Evolutionary conservation across 2,888 invertebrate genomes (phyloP).

Genomic region (Drosophila differens): DNA sequence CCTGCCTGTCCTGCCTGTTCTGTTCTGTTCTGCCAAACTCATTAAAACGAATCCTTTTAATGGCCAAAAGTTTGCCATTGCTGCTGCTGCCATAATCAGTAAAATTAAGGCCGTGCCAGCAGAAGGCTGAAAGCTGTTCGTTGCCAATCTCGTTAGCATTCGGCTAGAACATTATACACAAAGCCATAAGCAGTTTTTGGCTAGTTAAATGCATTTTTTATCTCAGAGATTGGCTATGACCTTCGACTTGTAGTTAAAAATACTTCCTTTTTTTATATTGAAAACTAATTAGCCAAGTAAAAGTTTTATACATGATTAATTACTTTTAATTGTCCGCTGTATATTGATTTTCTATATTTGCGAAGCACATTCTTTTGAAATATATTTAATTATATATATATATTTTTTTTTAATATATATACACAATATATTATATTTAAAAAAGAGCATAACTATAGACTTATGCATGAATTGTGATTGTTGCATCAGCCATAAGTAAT

Average conservation of each 20-base stretch:
- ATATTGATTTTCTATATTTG: not conserved
- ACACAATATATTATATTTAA: not conserved
- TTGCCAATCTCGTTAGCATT: slow-evolving; percentile 76
- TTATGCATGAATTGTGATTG: not conserved
- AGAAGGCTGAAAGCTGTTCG: slow-evolving; percentile 62
- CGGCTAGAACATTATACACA: slow-evolving; percentile 46
- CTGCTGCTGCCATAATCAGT: slow-evolving; percentile 71
- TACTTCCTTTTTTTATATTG: slow-evolving; percentile 1
- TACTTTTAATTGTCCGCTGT: not conserved
- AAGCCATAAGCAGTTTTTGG: slow-evolving; percentile 49
- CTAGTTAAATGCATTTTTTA: slow-evolving; percentile 17
- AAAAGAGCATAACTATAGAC: too few relatives aligned
- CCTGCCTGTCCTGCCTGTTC: slow-evolving; percentile 34
- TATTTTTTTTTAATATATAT: not conserved
- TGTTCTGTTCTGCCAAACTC: slow-evolving; percentile 76
- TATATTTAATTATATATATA: too few relatives aligned
- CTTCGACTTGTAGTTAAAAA: slow-evolving; percentile 26
- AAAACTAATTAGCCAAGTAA: slow-evolving; percentile 22
- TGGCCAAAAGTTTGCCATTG: slow-evolving; percentile 73
- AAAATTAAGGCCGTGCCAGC: slow-evolving; percentile 76
- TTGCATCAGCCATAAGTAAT: not conserved
- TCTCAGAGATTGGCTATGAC: slow-evolving; percentile 24
- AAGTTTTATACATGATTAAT: slow-evolving; percentile 18
- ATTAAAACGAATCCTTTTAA: slow-evolving; percentile 80
- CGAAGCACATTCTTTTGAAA: too few relatives aligned